Conservation (phyloP, 1,140 invertebrate genomes). For the Lordiphosa clarofinis region DNA sequence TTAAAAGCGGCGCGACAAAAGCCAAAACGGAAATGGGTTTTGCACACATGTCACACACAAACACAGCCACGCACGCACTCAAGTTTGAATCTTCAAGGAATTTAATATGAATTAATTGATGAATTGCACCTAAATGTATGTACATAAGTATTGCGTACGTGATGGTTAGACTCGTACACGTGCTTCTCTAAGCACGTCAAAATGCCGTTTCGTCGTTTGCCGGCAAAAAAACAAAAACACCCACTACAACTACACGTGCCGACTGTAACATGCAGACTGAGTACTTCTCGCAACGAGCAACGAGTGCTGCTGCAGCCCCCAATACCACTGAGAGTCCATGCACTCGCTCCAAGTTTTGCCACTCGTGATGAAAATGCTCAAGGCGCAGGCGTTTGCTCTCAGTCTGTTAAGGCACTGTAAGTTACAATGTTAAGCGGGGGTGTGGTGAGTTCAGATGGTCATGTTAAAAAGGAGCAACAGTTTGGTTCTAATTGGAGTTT, state of each 20-base stretch:
- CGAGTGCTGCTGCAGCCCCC: slow-evolving; percentile 34
- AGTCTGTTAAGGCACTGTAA: slow-evolving; percentile 22
- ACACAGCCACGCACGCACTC: slow-evolving; percentile 22
- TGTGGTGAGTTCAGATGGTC: slow-evolving; percentile 19
- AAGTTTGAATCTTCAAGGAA: slow-evolving; percentile 45
- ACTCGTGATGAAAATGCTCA: slow-evolving; percentile 7
- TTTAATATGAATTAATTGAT: slow-evolving; percentile 70
- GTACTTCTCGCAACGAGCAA: slow-evolving; percentile 29
- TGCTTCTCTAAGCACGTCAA: slow-evolving; percentile 1
- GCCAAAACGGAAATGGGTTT: slow-evolving; percentile 53
- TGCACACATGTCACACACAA: slow-evolving; percentile 30
- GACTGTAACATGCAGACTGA: slow-evolving; percentile 57
- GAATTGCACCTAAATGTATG: slow-evolving; percentile 48
- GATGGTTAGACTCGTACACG: background rate
- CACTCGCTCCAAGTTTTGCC: slow-evolving; percentile 15
- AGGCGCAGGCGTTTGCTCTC: slow-evolving; percentile 48
- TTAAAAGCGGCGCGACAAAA: slow-evolving; percentile 38
- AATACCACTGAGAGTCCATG: slow-evolving; percentile 51
- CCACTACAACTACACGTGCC: slow-evolving; percentile 63
- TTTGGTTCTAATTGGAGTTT: slow-evolving; percentile 27
- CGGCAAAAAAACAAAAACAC: slow-evolving; percentile 54
- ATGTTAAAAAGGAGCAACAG: slow-evolving; percentile 58
- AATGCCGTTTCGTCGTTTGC: slow-evolving; percentile 10
- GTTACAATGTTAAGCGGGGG: slow-evolving; percentile 7
- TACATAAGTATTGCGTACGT: too few relatives aligned